phyloP scores from a whole-genome alignment of 2,113 vertebrate genomes.

The Willisornis vidua region DNA sequence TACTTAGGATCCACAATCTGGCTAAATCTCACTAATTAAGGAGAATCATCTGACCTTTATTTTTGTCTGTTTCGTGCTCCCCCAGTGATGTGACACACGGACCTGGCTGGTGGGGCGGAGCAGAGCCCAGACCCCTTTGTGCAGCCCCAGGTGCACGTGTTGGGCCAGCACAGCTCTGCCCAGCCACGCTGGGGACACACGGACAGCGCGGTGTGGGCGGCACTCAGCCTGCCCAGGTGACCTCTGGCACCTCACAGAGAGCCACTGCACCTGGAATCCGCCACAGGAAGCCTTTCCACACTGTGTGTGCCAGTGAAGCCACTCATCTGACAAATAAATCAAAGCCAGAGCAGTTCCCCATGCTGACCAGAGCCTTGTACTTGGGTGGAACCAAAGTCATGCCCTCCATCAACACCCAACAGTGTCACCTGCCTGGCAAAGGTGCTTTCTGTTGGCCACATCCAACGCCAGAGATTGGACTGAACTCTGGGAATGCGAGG shows the following conservation, averaged over 20 bases:
- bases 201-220: no score
- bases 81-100: not conserved
- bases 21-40: conserved; percentile 77
- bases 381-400: not conserved
- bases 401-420: not conserved
- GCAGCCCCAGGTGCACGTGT: fast-evolving
- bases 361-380: not conserved
- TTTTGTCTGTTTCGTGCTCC: not conserved
- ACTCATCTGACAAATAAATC: not conserved
- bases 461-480: not conserved
- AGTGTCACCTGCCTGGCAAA: not conserved
- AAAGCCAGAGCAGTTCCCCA: not conserved
- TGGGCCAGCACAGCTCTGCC: not conserved
- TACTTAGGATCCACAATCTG: conserved; percentile 70
- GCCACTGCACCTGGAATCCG: not conserved
- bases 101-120: not conserved
- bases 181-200: fast-evolving
- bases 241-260: not conserved
- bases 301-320: not conserved
- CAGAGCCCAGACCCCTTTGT: not conserved
- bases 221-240: not conserved
- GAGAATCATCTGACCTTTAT: conserved; percentile 57
- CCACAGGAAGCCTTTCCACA: no score
- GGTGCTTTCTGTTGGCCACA: not conserved
- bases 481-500: not conserved